Percentiles rank a stretch among this genome's conserved stretches.
phyloP scores from a whole-genome alignment of 1,140 invertebrate genomes.

The Rhagoletis pomonella region DNA sequence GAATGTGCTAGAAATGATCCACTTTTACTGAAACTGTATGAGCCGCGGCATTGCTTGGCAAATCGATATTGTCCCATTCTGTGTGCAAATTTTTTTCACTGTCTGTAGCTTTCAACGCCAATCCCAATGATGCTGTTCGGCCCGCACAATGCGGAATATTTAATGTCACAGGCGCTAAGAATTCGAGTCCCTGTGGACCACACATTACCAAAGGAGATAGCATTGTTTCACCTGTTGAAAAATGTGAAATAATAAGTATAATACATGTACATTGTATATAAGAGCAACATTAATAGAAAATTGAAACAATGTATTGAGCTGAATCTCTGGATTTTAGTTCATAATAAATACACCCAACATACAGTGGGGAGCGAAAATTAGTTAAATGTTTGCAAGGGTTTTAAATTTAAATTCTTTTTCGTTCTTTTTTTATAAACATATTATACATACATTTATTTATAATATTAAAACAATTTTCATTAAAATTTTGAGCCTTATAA shows the following conservation, averaged over 20 bases:
- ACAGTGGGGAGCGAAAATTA: too few relatives aligned
- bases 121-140: conserved; percentile 81
- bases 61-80: conserved; percentile 85
- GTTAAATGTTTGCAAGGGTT: too few relatives aligned
- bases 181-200: conserved; percentile 93
- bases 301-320: too few relatives aligned
- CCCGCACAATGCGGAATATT: conserved; percentile 85
- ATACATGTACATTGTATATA: too few relatives aligned
- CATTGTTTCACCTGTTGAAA: conserved; percentile 88
- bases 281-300: too few relatives aligned
- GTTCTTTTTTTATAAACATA: too few relatives aligned
- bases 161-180: conserved; percentile 90
- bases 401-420: too few relatives aligned
- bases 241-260: background rate
- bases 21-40: conserved; percentile 91
- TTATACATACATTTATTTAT: too few relatives aligned
- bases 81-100: conserved; percentile 81
- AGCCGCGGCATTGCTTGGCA: conserved; percentile 84
- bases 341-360: too few relatives aligned
- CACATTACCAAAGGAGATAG: conserved; percentile 95
- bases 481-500: too few relatives aligned
- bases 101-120: conserved; percentile 88
- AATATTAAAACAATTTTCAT: too few relatives aligned
- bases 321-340: too few relatives aligned
- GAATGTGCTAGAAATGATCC: conserved; percentile 88